A percentile compares a stretch with the other conserved stretches of the same genome.
Conservation (phyloP, 2,888 invertebrate species). For the Venusia cambrica region DNA sequence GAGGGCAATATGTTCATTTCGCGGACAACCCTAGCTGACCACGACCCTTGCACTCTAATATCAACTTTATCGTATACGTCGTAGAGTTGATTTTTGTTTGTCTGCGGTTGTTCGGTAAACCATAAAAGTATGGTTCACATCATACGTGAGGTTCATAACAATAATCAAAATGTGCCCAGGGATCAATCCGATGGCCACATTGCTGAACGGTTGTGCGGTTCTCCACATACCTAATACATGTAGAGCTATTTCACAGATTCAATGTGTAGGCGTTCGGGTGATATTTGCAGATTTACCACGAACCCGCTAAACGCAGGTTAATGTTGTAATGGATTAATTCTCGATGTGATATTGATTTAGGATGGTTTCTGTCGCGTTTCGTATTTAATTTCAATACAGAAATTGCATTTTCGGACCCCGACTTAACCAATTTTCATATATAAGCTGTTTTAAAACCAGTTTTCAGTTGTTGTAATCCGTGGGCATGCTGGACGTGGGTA, state of each 20-base stretch:
- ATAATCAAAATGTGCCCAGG: slow-evolving; percentile 56
- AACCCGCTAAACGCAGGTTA: slow-evolving; percentile 9
- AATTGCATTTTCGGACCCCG: too few species aligned
- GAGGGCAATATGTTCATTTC: slow-evolving; percentile 49
- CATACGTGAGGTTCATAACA: slow-evolving; percentile 42
- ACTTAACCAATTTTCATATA: too few species aligned
- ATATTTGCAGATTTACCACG: slow-evolving; percentile 11
- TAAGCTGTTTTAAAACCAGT: too few species aligned
- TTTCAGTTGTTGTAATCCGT: too few species aligned
- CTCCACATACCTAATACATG: too few species aligned
- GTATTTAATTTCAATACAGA: too few species aligned
- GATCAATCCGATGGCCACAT: slow-evolving; percentile 28
- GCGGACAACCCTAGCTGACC: slow-evolving; percentile 25
- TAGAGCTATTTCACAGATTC: too few species aligned
- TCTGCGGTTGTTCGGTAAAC: slow-evolving; percentile 1
- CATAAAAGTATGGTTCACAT: slow-evolving; percentile 17
- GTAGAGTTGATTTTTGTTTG: slow-evolving; percentile 32
- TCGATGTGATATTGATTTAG: slow-evolving; percentile 1
- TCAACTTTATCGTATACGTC: slow-evolving; percentile 24
- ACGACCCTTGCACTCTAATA: slow-evolving; percentile 23
- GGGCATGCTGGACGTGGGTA: too few species aligned
- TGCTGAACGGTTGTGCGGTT: slow-evolving; percentile 1
- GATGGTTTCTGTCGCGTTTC: not conserved
- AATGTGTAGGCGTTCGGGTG: slow-evolving; percentile 1
- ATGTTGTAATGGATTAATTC: slow-evolving; percentile 10